Percentiles rank a stretch among this genome's conserved stretches.
phyloP scores from a whole-genome alignment of 2,113 vertebrate genomes.

The Tonatia bakeri region DNA sequence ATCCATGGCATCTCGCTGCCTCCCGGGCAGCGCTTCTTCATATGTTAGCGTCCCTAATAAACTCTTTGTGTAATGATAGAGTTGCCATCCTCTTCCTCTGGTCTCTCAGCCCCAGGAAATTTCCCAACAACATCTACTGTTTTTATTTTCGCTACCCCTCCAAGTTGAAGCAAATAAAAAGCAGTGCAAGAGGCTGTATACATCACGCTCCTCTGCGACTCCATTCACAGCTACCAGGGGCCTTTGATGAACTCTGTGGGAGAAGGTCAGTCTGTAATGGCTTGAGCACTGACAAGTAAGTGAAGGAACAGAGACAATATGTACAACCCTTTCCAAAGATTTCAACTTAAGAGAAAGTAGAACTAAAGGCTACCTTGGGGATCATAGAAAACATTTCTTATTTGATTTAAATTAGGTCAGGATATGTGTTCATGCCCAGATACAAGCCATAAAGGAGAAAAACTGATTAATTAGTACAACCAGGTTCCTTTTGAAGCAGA shows the following conservation, averaged over 20 bases:
- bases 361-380: neutral
- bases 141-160: neutral
- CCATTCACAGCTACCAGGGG: neutral
- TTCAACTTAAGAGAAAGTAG: neutral
- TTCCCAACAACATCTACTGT: neutral
- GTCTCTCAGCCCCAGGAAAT: neutral
- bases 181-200: neutral
- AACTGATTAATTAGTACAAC: neutral
- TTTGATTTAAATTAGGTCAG: neutral
- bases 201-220: neutral
- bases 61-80: neutral
- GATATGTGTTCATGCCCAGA: neutral
- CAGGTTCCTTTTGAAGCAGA: neutral
- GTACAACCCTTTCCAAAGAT: neutral
- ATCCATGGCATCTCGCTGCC: neutral
- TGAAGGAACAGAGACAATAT: neutral
- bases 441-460: neutral
- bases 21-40: neutral
- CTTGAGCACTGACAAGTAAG: neutral
- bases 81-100: neutral
- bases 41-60: neutral
- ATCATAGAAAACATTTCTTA: neutral
- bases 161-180: conserved; percentile 27
- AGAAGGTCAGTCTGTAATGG: neutral
- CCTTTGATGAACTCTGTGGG: neutral